Evolutionary conservation across 2,888 invertebrate species (phyloP).

Genomic region (Chesias legatella): DNA sequence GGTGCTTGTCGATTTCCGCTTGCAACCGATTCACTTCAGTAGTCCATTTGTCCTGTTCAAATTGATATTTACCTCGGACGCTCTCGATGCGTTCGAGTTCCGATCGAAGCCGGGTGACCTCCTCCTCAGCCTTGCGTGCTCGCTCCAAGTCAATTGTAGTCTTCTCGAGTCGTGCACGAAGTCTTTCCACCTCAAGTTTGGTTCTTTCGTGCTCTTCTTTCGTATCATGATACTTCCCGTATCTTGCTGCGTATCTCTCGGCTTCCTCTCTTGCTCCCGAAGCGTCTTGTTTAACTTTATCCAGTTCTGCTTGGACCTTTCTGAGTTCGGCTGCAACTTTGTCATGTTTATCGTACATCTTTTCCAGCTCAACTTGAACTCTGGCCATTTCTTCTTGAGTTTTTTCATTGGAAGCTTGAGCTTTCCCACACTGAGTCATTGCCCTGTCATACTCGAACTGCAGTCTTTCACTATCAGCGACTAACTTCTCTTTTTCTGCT

Average conservation of each 20-base stretch:
- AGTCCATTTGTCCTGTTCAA: constrained; percentile 78
- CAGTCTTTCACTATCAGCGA: constrained; percentile 90
- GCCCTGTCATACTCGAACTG: constrained; percentile 93
- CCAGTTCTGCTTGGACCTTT: constrained; percentile 89
- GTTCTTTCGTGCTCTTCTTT: constrained; percentile 89
- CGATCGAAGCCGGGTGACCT: constrained; percentile 82
- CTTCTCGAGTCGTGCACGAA: constrained; percentile 90
- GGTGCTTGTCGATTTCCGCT: constrained; percentile 85
- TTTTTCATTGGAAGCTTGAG: constrained; percentile 91
- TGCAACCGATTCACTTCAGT: constrained; percentile 88
- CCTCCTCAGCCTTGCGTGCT: constrained; percentile 85
- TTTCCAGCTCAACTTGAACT: constrained; percentile 92
- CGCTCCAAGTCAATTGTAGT: constrained; percentile 89
- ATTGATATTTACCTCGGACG: constrained; percentile 82
- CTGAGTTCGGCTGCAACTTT: constrained; percentile 90
- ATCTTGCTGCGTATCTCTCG: constrained; percentile 85
- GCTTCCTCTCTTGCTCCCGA: constrained; percentile 90
- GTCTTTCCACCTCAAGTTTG: constrained; percentile 89
- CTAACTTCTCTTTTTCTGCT: constrained; percentile 91
- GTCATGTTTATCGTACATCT: constrained; percentile 94
- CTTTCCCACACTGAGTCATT: constrained; percentile 91
- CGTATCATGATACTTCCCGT: constrained; percentile 87
- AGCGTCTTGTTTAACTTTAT: constrained; percentile 84
- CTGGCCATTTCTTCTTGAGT: constrained; percentile 94
- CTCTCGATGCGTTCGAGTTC: constrained; percentile 88